Evolutionary conservation across 2,888 invertebrate species (phyloP), one percentile per base, ranked within the genome.

Genomic region (Amblyjoppa proteus): DNA sequence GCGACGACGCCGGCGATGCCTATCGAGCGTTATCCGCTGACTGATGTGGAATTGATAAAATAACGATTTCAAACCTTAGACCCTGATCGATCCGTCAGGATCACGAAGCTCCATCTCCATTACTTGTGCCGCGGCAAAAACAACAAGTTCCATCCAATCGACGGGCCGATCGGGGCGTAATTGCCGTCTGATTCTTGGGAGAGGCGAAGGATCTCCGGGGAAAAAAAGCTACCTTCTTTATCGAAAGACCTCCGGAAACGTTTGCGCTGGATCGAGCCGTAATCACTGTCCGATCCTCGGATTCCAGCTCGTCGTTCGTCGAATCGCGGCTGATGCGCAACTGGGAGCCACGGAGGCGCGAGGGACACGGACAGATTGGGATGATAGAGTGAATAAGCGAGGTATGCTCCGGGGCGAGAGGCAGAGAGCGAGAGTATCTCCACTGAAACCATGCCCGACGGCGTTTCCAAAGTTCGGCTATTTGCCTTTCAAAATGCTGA

Each of bases 401-500:
- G 31, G 7, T 34, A 64, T 34, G 31, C 31, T 64, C 34, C 31
- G 31, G 16, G 34, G 13, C 34, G 64, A 69, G 25, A 45, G 76
- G 28, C 25, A 28, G 56, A 49, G 49, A 69, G 69, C 34, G 38
- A 51, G 25, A 76, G 71, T 34, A 82, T 79, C 70, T 71, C 68
- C 28, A 71, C 94, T 93, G 87, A 94, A 94, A n/a, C 77, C 90
- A 87, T 87, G 81, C 75, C 83, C 82, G 80, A 81, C 80, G 85
- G 84, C 82, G 91, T 91, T 86, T 92, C 91, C 81, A 90, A 90
- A 76, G 88, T 91, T 79, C 75, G 78, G 77, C 88, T 88, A 88
- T 91, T 90, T 90, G 89, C 89, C 89, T 89, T 89, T 86, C 89
- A 88, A 89, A 90, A 89, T 89, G 89, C 88, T 90, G 90, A 91